Percentiles rank a stretch among this genome's conserved stretches.
Conservation (phyloP, 2,888 invertebrate genomes). For the Geotrupes spiniger region DNA sequence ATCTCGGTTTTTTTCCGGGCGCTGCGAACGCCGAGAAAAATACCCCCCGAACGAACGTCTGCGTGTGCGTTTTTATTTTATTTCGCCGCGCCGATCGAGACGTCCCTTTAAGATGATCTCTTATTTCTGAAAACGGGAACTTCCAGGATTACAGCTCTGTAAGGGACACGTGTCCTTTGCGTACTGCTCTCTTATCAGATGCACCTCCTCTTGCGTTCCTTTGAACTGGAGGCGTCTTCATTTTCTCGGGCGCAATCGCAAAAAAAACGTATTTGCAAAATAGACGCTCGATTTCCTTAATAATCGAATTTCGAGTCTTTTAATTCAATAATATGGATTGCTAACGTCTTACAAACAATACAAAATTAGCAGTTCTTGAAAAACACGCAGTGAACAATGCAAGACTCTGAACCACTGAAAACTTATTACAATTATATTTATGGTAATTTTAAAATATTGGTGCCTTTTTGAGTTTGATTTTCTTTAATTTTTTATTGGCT, state of each 20-base stretch:
- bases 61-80: slow-evolving; percentile 2
- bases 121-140: slow-evolving; percentile 4
- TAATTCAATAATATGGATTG: too few relatives aligned
- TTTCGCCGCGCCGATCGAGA: slow-evolving; percentile 1
- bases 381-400: too few relatives aligned
- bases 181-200: background rate
- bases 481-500: too few relatives aligned
- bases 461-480: too few relatives aligned
- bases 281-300: too few relatives aligned
- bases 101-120: slow-evolving; percentile 4
- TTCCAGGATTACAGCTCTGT: slow-evolving; percentile 6
- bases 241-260: background rate
- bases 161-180: slow-evolving; percentile 17
- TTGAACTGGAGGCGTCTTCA: slow-evolving; percentile 6
- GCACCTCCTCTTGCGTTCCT: background rate
- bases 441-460: too few relatives aligned
- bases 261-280: too few relatives aligned
- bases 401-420: too few relatives aligned
- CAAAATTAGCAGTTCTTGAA: too few relatives aligned
- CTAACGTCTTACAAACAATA: too few relatives aligned
- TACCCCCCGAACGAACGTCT: background rate
- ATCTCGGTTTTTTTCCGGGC: background rate
- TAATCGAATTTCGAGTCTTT: too few relatives aligned
- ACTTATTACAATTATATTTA: too few relatives aligned
- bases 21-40: slow-evolving; percentile 1